Evolutionary conservation across 2,888 invertebrate genomes (phyloP), one percentile per base, ranked within the genome.

Genomic region (Eueremaeus valkanovi): DNA sequence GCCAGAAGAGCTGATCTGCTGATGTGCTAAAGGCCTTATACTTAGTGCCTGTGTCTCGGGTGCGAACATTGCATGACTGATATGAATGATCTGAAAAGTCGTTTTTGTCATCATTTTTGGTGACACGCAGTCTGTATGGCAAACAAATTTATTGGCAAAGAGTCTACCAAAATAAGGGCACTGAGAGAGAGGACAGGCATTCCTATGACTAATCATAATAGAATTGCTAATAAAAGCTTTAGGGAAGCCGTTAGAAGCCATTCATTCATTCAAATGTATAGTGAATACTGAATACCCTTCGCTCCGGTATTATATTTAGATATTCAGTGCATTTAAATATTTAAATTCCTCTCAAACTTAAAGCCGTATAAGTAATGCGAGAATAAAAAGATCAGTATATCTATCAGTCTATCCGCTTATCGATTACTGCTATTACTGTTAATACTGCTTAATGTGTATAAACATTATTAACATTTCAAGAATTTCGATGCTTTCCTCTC

Each of bases 41-140:
- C 51, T 51, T 51, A n/a, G n/a, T n/a, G n/a, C n/a, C n/a, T n/a
- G n/a, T n/a, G n/a, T 55, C 13, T 11, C 21, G n/a, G 13, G 21
- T 55, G 58, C 18, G 58, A 58, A 29, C 31, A 58, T 27, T 29
- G 31, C 31, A 58, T 27, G 24, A 58, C 29, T 58, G 21, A 27
- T 29, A 58, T 58, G 29, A 58, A 29, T 58, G 58, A 58, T 58
- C 11, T 58, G 58, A 58, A 36, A 29, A n/a, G 66, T 66, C 36
- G 36, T 8, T 66, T 29, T 66, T 66, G 33, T 66, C 36, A n/a
- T 36, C 29, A 58, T 58, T 58, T 51, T 58, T 58, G 66, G 66
- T 66, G 66, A 66, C 66, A 66, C 21, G 66, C 66, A n/a, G 66
- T 66, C 66, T 66, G 33, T 36, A n/a, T 36, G 36, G 16, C 36